Evolutionary conservation across 2,888 invertebrate species (phyloP), one percentile per base, ranked within the genome.

Genomic region (Parnassius smintheus): DNA sequence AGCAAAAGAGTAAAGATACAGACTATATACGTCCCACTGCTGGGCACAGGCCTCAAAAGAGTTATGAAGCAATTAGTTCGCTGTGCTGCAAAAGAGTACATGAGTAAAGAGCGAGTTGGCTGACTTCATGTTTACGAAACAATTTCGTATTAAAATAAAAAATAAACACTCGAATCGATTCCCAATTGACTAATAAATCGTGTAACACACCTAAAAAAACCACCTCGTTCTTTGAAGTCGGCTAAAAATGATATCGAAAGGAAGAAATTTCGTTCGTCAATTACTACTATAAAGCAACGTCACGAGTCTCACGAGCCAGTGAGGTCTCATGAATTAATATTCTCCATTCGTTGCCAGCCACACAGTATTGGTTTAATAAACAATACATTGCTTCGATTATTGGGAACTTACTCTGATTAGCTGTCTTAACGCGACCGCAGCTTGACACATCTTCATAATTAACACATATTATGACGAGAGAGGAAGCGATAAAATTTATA

Each of bases 351-450:
- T 64, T 25, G 52, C 44, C 48, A 42, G 52, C 44, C 48, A 42
- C 57, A 52, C 41, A 56, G 63, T 58, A 58, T 58, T 59, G 50
- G 48, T 55, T 55, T 55, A 49, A 48, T 59, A 55, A 45, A 46
- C 59, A 41, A 50, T 59, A 59, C 59, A 63, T 59, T 44, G 55
- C 54, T 56, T 35, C 51, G 59, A 50, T 59, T 63, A 55, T 50
- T 59, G 58, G 56, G 50, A 41, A 4, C 55, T 56, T 9, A 13
- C 35, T 9, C 45, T 53, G 45, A 59, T 63, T 54, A 62, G 57
- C 41, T 61, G 22, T 44, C 22, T 53, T 9, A 22, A 18, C 25
- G 25, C 45, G 42, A 42, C 57, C 35, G 51, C 46, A 22, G 49
- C 48, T 44, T 12, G 45, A 18, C 49, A 59, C 44, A 25, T 52